phyloP scores from a whole-genome alignment of 2,888 invertebrate genomes.

The Hirtodrosophila histrioides region DNA sequence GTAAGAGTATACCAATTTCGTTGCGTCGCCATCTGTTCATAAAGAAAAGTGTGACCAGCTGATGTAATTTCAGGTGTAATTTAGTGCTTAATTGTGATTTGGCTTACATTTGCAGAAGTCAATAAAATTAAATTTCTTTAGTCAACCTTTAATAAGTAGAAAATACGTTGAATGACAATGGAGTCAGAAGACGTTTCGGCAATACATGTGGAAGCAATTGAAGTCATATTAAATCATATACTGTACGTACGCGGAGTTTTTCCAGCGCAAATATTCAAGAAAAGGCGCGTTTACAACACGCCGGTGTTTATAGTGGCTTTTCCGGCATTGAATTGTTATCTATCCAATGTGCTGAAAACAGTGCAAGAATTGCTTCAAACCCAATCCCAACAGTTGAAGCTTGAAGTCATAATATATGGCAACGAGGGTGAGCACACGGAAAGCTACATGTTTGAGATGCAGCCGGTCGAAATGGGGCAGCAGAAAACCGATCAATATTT shows the following conservation, averaged over 20 bases:
- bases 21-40: too few relatives aligned
- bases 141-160: background rate
- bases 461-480: background rate
- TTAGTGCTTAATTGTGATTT: constrained; percentile 1
- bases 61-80: constrained; percentile 2
- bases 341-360: constrained; percentile 72
- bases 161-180: constrained; percentile 18
- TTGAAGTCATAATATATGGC: constrained; percentile 77
- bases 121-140: constrained; percentile 7
- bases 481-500: constrained; percentile 71
- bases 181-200: constrained; percentile 52
- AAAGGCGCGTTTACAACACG: constrained; percentile 80
- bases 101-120: background rate
- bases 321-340: constrained; percentile 80
- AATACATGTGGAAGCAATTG: constrained; percentile 81
- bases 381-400: constrained; percentile 57
- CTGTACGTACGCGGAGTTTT: constrained; percentile 81
- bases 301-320: constrained; percentile 80
- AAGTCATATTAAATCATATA: constrained; percentile 82
- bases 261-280: constrained; percentile 82
- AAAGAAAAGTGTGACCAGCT: constrained; percentile 19
- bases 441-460: constrained; percentile 58
- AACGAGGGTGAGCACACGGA: constrained; percentile 58
- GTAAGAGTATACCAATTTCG: too few relatives aligned
- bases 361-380: constrained; percentile 65